Conservation (phyloP, 2,888 invertebrate genomes). For the Microchrysa polita region DNA sequence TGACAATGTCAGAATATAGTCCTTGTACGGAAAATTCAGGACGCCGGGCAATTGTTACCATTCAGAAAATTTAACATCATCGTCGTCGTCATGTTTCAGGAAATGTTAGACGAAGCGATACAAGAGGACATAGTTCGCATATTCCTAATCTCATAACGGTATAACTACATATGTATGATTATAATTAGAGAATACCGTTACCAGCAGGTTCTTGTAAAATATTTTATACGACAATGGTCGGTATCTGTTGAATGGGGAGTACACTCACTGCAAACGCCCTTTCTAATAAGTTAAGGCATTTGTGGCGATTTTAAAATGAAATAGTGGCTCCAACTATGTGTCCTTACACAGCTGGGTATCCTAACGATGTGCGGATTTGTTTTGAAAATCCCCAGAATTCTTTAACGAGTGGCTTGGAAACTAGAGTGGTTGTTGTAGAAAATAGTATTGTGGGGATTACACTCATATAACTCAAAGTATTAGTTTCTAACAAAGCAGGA, state of each 20-base stretch:
- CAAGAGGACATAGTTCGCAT: not conserved
- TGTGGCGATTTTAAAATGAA: constrained; percentile 29
- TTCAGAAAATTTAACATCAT: not conserved
- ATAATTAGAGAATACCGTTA: not conserved
- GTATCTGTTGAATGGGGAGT: constrained; percentile 21
- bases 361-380: too few species aligned
- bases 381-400: not conserved
- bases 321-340: constrained; percentile 12
- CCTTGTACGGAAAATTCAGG: not conserved
- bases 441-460: too few species aligned
- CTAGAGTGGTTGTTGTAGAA: too few species aligned
- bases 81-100: not conserved
- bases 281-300: constrained; percentile 7
- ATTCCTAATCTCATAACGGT: too few species aligned
- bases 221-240: constrained; percentile 6
- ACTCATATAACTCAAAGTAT: too few species aligned
- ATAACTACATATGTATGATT: not conserved
- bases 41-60: too few species aligned
- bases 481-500: too few species aligned
- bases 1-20: constrained; percentile 7
- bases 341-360: not conserved
- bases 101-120: not conserved
- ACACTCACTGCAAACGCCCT: constrained; percentile 17
- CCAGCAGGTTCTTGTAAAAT: constrained; percentile 7
- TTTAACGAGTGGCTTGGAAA: not conserved